These are phyloP conservation scores for Parnassius orleans DNA, from an alignment of 2,888 invertebrate species.

Conservation along the genomic window DNA sequence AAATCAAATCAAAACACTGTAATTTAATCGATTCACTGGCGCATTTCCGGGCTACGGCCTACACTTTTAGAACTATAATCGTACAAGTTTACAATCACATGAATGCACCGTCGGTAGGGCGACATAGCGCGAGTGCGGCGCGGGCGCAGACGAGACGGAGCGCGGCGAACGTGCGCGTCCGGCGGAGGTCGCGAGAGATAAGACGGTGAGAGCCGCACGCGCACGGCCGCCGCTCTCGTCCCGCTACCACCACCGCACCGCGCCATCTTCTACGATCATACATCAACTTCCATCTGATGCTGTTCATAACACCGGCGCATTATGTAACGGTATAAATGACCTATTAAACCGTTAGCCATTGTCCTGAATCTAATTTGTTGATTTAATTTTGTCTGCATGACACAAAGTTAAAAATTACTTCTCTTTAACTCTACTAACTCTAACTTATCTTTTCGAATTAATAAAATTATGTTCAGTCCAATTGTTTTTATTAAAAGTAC, in stretches of 20 bases:
- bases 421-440: no score
- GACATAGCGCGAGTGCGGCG: conserved; percentile 70
- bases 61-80: conserved; percentile 60
- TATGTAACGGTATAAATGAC: conserved; percentile 72
- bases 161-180: conserved; percentile 71
- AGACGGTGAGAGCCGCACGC: conserved; percentile 68
- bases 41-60: conserved; percentile 62
- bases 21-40: conserved; percentile 46
- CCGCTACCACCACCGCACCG: conserved; percentile 51
- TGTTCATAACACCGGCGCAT: conserved; percentile 56
- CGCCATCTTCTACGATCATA: conserved; percentile 52
- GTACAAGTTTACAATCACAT: conserved; percentile 56
- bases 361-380: background rate
- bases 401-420: no score
- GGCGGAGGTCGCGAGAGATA: conserved; percentile 80
- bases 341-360: conserved; percentile 48
- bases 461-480: no score
- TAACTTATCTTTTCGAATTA: no score
- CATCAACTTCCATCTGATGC: conserved; percentile 71
- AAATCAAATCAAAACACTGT: conserved; percentile 24
- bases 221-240: conserved; percentile 58
- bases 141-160: conserved; percentile 48
- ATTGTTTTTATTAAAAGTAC: no score
- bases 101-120: conserved; percentile 57
- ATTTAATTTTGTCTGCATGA: background rate